A percentile compares a stretch with the other conserved stretches of the same genome.
Evolutionary conservation across 2,888 invertebrate genomes (phyloP).

Genomic region (Allacma fusca): DNA sequence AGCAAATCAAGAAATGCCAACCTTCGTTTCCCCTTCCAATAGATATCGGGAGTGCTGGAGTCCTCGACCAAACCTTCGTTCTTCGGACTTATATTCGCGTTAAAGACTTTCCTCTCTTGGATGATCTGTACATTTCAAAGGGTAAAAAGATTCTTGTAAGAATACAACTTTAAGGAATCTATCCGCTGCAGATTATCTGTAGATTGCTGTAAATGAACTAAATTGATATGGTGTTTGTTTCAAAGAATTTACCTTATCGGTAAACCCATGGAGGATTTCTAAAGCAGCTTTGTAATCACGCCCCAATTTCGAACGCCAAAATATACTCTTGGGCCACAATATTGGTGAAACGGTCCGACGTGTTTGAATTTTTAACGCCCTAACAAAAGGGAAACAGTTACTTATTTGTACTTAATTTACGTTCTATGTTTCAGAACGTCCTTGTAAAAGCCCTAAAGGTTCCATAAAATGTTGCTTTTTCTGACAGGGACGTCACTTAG

Average conservation of each 20-base stretch:
- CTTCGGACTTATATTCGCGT: no score
- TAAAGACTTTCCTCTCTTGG: background rate
- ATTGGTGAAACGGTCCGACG: background rate
- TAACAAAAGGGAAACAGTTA: no score
- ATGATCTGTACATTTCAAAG: background rate
- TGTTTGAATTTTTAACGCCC: no score
- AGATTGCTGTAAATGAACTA: no score
- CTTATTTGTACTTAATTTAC: no score
- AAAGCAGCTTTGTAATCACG: background rate
- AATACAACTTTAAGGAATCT: background rate
- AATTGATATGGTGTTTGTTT: no score
- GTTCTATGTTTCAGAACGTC: no score
- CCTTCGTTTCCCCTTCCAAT: conserved; percentile 60
- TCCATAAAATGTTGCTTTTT: no score
- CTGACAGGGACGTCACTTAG: no score
- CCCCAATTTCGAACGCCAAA: background rate
- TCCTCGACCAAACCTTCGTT: no score
- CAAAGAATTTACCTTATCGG: background rate
- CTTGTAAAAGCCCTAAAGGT: no score
- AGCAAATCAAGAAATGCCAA: conserved; percentile 68
- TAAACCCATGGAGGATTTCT: background rate
- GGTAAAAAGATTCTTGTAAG: background rate
- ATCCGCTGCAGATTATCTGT: no score
- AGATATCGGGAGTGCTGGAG: background rate
- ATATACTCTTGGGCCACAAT: background rate